Evolutionary conservation across 2,888 invertebrate genomes (phyloP), one percentile per base, ranked within the genome.

Genomic region (Galeruca laticollis): DNA sequence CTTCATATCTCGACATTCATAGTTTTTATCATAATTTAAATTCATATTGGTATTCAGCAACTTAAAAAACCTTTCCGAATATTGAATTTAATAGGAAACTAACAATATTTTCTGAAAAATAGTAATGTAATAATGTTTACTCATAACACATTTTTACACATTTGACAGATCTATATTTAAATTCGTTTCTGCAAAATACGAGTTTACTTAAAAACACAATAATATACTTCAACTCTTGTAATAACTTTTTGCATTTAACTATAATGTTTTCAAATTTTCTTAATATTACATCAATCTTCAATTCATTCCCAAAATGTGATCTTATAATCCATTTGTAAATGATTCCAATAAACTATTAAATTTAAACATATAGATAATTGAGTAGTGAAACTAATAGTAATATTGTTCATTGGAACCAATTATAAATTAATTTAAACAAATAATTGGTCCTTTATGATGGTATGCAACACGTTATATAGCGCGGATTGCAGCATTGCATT

Each of bases 311-410:
- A 47, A 18, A 18, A 9, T 18, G 47, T 15, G 9, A 18, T 47
- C 18, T 18, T 15, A 11, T 43, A 18, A n/a, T 15, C 6, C 15
- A 15, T 47, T 47, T 15, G 15, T 15, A 47, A 15, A 47, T 18
- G 18, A 47, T 15, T 47, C 47, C 47, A 47, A 47, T 47, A 15
- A 47, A 47, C 15, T 47, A n/a, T 43, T 47, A 47, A 18, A 47
- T 15, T 47, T 47, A 18, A 2, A 47, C 15, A 47, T 47, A 18
- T 47, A 40, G 5, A 40, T 40, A 40, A 40, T 40, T 40, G 40
- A 40, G 40, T 40, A 40, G n/a, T 40, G 4, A 40, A 40, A 13
- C n/a, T 40, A n/a, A 40, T n/a, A n/a, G 11, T 40, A 40, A 40
- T 6, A 2, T 40, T n/a, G 40, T 40, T 13, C 40, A 40, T n/a